Base-by-base conservation (phyloP, 1,140 invertebrate species). In the Drosophila simulans region DNA sequence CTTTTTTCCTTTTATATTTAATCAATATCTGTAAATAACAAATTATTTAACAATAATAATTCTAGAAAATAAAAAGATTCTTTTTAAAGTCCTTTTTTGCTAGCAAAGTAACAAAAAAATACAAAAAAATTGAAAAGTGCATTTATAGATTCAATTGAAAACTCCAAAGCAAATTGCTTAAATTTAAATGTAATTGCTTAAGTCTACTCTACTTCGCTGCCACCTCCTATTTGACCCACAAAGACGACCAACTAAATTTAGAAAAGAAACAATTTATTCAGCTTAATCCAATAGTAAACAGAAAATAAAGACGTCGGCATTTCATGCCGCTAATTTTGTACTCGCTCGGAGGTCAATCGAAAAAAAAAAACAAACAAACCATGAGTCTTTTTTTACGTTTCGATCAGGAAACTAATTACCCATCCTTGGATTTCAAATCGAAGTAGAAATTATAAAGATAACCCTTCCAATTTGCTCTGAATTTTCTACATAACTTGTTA, bases 291-390 rank as follows among this genome's bases (percentile, higher is more conserved):
- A 54, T 59, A 65, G 66, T 72, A 69, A 77, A 66, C 58, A 79
- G 70, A 77, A 71, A 79, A 60, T 60, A 54, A 83, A 60, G 75
- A 74, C 64, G 51, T 69, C 65, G 76, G 63, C 80, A 83, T 83
- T 79, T 60, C 12, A 83, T 83, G 80, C 80, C 65, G 80, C 72
- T 82, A 82, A 82, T 82, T 82, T 82, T 82, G 79, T 82, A 82
- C 79, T 82, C 79, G 62, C 46, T 68, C 64, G 53, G 72, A 82
- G 79, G 78, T 81, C 72, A 81, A 73, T 54, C 64, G 51, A 60
- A 42, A 55, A 37, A 55, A 40, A 70, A 34, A 34, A 39, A 39
- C 12, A 13, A 13, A 39, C 12, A 39, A 37, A 73, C 54, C 49
- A 17, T 62, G 17, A 51, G 58, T 42, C 25, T 46, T 27, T 54